Evolutionary conservation across 2,797 vertebrate species (phyloP).

Genomic region (Enteromius unitaeniatus): DNA sequence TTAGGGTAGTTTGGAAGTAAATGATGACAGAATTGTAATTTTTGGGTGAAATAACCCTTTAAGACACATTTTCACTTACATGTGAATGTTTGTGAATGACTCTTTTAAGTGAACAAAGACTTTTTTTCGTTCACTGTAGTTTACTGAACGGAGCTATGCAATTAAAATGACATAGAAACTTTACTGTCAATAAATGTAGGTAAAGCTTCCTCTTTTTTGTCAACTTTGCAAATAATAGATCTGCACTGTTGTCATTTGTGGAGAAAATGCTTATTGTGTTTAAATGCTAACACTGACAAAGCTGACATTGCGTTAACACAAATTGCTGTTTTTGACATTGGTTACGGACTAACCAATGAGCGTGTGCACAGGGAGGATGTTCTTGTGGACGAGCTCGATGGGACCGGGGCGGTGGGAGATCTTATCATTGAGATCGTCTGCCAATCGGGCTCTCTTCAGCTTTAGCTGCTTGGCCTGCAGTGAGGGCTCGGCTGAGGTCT

Average conservation of each 20-base stretch:
- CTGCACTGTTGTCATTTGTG: not conserved
- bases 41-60: not conserved
- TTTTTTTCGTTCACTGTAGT: not conserved
- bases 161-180: not conserved
- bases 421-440: slow-evolving; percentile 89
- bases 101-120: not conserved
- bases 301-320: not conserved
- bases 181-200: not conserved
- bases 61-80: not conserved
- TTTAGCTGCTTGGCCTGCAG: slow-evolving; percentile 83
- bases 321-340: not conserved
- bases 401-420: slow-evolving; percentile 86
- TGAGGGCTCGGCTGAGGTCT: slow-evolving; percentile 66
- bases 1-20: not conserved
- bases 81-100: not conserved
- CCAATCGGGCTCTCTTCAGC: slow-evolving; percentile 85
- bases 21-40: not conserved
- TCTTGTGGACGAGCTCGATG: slow-evolving; percentile 88
- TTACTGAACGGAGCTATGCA: not conserved
- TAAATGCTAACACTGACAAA: not conserved
- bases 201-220: not conserved
- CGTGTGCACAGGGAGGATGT: slow-evolving; percentile 85
- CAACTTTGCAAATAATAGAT: not conserved
- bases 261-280: slow-evolving; percentile 1
- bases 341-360: slow-evolving; percentile 56